Evolutionary conservation across 2,113 vertebrate genomes (phyloP).

Genomic region (Protobothrops mucrosquamatus): DNA sequence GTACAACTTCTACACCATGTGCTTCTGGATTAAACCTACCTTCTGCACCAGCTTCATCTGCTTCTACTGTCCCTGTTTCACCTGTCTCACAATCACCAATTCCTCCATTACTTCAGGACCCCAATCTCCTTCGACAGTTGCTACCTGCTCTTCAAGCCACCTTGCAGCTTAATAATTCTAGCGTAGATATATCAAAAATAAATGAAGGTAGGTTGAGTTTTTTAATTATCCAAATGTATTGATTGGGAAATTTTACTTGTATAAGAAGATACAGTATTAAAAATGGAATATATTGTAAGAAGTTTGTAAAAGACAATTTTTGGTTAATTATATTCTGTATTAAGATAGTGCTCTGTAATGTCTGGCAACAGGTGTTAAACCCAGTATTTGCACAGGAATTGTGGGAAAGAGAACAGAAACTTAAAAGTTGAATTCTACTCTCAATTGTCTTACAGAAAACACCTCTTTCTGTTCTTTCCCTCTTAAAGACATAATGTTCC

Average conservation of each 20-base stretch:
- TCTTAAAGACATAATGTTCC: background rate
- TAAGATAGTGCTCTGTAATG: background rate
- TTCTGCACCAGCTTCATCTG: slow-evolving; percentile 81
- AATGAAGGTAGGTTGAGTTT: slow-evolving; percentile 86
- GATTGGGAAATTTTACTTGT: background rate
- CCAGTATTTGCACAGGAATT: background rate
- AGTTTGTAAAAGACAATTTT: background rate
- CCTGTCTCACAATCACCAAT: slow-evolving; percentile 92
- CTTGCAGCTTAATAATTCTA: slow-evolving; percentile 96
- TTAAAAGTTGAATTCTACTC: background rate
- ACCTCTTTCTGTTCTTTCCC: background rate
- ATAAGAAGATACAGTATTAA: background rate
- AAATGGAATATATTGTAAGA: background rate
- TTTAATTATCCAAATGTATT: background rate
- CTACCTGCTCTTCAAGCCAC: slow-evolving; percentile 97
- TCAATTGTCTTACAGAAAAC: background rate
- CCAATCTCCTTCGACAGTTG: slow-evolving; percentile 92
- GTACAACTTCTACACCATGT: slow-evolving; percentile 83
- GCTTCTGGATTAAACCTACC: slow-evolving; percentile 83
- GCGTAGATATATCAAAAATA: slow-evolving; percentile 98
- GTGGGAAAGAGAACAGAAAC: background rate
- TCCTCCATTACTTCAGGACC: slow-evolving; percentile 93
- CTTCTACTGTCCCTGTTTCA: slow-evolving; percentile 90
- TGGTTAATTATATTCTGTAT: background rate
- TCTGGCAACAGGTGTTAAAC: background rate